Evolutionary conservation across 2,113 vertebrate species (phyloP).

Genomic region (Piliocolobus tephrosceles): DNA sequence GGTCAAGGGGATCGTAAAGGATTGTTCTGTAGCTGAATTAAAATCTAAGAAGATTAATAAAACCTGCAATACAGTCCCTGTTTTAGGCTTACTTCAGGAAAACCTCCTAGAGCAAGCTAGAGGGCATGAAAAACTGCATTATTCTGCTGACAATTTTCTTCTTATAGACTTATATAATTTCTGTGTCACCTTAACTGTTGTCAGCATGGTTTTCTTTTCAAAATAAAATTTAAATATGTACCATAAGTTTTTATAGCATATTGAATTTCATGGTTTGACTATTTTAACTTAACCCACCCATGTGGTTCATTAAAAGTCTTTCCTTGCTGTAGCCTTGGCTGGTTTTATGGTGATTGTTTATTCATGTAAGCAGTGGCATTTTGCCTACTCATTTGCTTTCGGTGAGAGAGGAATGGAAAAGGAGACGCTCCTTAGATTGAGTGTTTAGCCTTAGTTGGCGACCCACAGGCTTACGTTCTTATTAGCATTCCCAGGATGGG

Average conservation of each 20-base stretch:
- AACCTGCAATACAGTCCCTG: background rate
- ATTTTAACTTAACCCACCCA: conserved; percentile 38
- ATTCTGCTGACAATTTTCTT: background rate
- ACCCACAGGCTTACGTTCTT: background rate
- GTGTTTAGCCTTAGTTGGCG: background rate
- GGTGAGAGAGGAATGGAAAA: background rate
- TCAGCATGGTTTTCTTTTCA: conserved; percentile 18
- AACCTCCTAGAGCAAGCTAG: background rate
- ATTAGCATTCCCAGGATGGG: background rate
- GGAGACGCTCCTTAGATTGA: background rate
- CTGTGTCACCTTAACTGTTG: background rate
- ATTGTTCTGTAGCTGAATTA: conserved; percentile 19
- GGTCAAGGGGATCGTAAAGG: background rate
- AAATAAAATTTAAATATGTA: conserved; percentile 45
- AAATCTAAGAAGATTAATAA: conserved; percentile 15
- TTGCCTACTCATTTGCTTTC: background rate
- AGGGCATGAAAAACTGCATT: background rate
- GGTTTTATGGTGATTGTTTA: background rate
- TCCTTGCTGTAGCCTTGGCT: background rate
- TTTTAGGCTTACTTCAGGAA: background rate
- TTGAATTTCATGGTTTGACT: conserved; percentile 31
- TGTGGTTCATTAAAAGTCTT: background rate
- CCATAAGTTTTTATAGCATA: conserved; percentile 48
- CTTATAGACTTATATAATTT: background rate
- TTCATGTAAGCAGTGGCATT: background rate